Conservation (phyloP, 2,113 vertebrate species). For the Hemiprocne comata region DNA sequence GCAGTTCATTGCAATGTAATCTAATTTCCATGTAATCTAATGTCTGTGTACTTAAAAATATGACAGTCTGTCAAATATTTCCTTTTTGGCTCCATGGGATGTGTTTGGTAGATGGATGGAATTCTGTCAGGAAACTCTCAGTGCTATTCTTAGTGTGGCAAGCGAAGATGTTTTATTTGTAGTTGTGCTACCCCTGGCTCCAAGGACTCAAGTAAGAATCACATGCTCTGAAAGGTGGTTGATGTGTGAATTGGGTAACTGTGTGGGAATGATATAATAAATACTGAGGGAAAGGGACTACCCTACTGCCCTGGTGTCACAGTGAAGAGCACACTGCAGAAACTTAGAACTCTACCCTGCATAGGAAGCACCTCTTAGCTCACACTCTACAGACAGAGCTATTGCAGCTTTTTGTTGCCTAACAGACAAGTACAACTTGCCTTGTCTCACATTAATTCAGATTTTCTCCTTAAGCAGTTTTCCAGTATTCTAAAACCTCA, state of each 20-base stretch:
- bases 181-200: background rate
- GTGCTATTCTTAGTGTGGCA: background rate
- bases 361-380: background rate
- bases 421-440: background rate
- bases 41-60: background rate
- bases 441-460: background rate
- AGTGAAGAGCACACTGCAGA: background rate
- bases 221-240: background rate
- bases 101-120: background rate
- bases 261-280: background rate
- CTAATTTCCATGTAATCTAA: background rate
- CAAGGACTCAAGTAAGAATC: background rate
- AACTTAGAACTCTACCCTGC: background rate
- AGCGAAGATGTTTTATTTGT: background rate
- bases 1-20: background rate
- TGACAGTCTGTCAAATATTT: background rate
- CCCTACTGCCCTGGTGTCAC: background rate
- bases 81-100: background rate
- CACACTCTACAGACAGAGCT: background rate
- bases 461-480: background rate
- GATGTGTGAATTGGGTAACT: rapidly evolving
- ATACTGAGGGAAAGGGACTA: background rate
- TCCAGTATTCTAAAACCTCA: background rate
- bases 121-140: background rate
- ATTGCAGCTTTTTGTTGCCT: background rate